phyloP scores from a whole-genome alignment of 2,113 vertebrate genomes.

The Cacatua alba region DNA sequence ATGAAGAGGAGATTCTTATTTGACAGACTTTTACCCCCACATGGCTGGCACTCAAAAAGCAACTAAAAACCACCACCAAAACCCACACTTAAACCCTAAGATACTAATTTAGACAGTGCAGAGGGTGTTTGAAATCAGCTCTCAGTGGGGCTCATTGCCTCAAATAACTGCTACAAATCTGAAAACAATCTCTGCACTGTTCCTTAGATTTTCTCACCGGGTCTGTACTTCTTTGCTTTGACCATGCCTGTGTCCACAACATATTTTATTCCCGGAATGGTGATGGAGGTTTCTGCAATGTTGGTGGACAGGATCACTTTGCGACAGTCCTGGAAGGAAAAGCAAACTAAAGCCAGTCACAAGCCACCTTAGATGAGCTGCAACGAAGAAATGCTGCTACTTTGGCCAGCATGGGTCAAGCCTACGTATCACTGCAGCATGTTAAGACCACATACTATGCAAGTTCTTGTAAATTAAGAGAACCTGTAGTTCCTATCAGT shows the following conservation, averaged over 20 bases:
- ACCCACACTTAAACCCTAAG: neutral
- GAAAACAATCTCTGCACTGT: neutral
- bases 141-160: neutral
- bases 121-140: neutral
- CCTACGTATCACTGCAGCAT: neutral
- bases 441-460: neutral
- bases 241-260: slow-evolving; percentile 98
- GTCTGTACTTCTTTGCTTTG: slow-evolving; percentile 95
- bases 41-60: neutral
- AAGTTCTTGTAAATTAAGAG: neutral
- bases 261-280: slow-evolving; percentile 93
- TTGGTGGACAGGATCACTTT: slow-evolving; percentile 97
- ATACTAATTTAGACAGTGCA: neutral
- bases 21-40: neutral
- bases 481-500: neutral
- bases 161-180: neutral
- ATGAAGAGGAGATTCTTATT: neutral
- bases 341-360: neutral
- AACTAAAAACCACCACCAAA: neutral
- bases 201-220: slow-evolving; percentile 78
- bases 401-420: neutral
- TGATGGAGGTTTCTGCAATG: slow-evolving; percentile 96
- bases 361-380: neutral
- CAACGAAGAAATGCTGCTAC: neutral
- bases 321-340: slow-evolving; percentile 83